Percentiles rank a stretch among this genome's conserved stretches.
These are phyloP conservation scores for Psammodynastes pulverulentus DNA, from an alignment of 2,113 vertebrate genomes.

Conservation along the genomic window DNA sequence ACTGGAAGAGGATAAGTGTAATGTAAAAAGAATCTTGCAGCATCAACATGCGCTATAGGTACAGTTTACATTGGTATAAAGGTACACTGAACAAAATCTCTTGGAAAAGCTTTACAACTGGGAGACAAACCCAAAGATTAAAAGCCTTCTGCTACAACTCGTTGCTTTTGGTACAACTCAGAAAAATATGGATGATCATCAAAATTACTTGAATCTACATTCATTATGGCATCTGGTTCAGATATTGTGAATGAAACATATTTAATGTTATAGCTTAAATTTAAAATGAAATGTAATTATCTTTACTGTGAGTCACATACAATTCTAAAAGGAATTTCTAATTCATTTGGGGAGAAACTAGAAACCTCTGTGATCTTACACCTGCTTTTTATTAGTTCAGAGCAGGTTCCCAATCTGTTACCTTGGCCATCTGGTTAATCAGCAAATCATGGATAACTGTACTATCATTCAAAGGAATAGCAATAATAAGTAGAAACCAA, in stretches of 20 bases:
- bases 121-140: neutral
- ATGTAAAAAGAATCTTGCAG: neutral
- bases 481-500: constrained; percentile 69
- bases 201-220: neutral
- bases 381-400: constrained; percentile 78
- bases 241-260: neutral
- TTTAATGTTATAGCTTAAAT: constrained; percentile 4
- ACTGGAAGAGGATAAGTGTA: neutral
- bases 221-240: neutral
- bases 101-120: neutral
- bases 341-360: constrained; percentile 53
- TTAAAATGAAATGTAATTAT: constrained; percentile 34
- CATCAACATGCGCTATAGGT: neutral
- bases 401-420: constrained; percentile 79
- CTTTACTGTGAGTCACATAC: constrained; percentile 38
- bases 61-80: neutral
- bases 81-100: neutral
- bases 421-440: constrained; percentile 78
- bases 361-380: constrained; percentile 69
- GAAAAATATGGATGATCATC: neutral
- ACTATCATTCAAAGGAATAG: constrained; percentile 73
- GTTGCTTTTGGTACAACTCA: neutral
- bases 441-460: constrained; percentile 73
- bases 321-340: constrained; percentile 55
- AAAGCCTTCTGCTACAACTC: neutral